These are phyloP conservation scores for Micrastur ruficollis DNA, from an alignment of 2,797 vertebrate species.

Conservation along the genomic window DNA sequence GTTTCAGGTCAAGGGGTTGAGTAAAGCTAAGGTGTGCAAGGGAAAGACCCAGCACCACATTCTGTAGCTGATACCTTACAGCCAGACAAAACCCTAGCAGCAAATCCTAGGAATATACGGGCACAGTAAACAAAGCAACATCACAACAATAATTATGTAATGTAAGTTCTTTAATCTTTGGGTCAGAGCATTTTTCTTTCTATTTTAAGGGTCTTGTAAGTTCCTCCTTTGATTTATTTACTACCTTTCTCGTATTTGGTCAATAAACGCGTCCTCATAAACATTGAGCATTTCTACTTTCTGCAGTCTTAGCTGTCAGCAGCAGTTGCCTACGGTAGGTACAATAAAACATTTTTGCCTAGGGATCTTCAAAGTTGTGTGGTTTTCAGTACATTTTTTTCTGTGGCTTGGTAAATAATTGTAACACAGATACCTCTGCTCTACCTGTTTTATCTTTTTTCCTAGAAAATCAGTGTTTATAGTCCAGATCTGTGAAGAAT, in stretches of 20 bases:
- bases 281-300: background rate
- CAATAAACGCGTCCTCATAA: background rate
- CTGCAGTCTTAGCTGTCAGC: background rate
- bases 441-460: background rate
- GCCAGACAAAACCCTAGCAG: background rate
- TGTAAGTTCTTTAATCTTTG: background rate
- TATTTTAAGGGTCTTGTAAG: background rate
- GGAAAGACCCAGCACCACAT: background rate
- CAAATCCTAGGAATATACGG: background rate
- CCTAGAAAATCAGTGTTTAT: background rate
- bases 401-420: background rate
- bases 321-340: background rate
- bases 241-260: background rate
- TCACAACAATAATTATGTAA: background rate
- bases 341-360: background rate
- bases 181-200: background rate
- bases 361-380: background rate
- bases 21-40: background rate
- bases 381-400: background rate
- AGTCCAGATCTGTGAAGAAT: background rate
- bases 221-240: background rate
- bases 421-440: background rate
- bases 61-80: background rate
- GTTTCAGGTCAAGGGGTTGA: background rate
- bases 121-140: background rate